Evolutionary conservation across 2,888 invertebrate genomes (phyloP), one percentile per base, ranked within the genome.

Genomic region (Andrena chrysosceles): DNA sequence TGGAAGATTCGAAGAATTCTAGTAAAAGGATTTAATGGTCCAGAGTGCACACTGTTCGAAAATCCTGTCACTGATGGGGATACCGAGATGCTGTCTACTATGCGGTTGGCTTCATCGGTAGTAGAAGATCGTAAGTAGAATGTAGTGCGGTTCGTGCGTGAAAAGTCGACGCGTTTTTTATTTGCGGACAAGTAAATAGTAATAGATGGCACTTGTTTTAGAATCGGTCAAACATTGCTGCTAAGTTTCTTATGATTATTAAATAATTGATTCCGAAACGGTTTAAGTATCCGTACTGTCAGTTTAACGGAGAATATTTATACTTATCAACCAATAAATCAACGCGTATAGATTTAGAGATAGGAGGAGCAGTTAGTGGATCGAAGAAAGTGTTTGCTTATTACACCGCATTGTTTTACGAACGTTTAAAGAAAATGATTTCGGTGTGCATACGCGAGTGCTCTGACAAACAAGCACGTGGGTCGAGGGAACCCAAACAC

Each of bases 401-500:
- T 42, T 42, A 42, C 42, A 3, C 42, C 3, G 42, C 42, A 13
- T 42, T 42, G 42, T 16, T 7, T 16, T n/a, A n/a, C 31, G 31
- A 29, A 8, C 31, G 31, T 48, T 54, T 13, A 7, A 8, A n/a
- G 10, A 1, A 13, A 0, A 16, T 26, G 0, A 20, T 52, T 63
- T 66, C 4, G 8, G 60, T 6, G 63, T 6, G 6, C 63, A 29
- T 59, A 60, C 33, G 7, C 42, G 23, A 64, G 16, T 62, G 23
- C 13, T 0, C 42, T 13, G 59, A 54, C 42, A 54, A 81, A 82
- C 67, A 66, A 88, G 83, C 92, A 92, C 92, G 92, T 92, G 92
- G 84, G 81, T 78, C 62, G 72, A 75, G 80, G 69, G 59, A 79
- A 87, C 89, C 90, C 89, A 92, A 92, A 92, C 90, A 92, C 72